Evolutionary conservation across 1,140 invertebrate species (phyloP), one percentile per base, ranked within the genome.

Genomic region (Drosophila bipectinata): DNA sequence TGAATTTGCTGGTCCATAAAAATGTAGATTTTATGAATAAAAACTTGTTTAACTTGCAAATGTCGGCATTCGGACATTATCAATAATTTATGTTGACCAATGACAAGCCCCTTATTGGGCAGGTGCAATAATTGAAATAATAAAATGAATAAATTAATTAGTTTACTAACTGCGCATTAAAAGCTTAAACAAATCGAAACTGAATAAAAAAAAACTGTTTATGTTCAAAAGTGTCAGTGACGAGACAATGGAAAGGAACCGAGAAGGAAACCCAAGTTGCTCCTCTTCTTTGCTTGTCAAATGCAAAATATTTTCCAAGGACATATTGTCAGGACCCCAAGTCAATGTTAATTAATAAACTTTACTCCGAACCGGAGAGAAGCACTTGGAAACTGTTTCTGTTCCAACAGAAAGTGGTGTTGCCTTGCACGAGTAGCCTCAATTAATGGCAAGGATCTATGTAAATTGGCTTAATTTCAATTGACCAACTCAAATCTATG

Each of bases 261-360:
- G n/a, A 15, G 21, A 44, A 32, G 34, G 34, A 45, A 14, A 15
- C 14, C 41, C 41, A 44, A 18, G 41, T 15, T 26, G 14, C n/a
- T 41, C 12, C 14, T 9, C 39, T 14, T 41, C 14, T 41, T 10
- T 4, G 9, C 9, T 63, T 59, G 32, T 32, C 45, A 49, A 24
- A 0, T 41, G 32, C 24, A 49, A 39, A 72, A 10, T 28, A 28
- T 15, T 2, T 30, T 28, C 15, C 18, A 24, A 52, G 48, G 47
- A 41, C 64, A 58, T 9, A 48, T 59, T 48, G 47, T 34, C n/a
- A 21, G 18, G 26, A n/a, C 12, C 15, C 59, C 39, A 37, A 61
- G 73, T 21, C 18, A 51, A 30, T 63, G 69, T 62, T 84, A 84
- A 85, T 84, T 84, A 84, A 87, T 81, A 81, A 84, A 84, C 60